These are phyloP conservation scores for Albula glossodonta DNA, from an alignment of 2,113 vertebrate species.

Conservation along the genomic window DNA sequence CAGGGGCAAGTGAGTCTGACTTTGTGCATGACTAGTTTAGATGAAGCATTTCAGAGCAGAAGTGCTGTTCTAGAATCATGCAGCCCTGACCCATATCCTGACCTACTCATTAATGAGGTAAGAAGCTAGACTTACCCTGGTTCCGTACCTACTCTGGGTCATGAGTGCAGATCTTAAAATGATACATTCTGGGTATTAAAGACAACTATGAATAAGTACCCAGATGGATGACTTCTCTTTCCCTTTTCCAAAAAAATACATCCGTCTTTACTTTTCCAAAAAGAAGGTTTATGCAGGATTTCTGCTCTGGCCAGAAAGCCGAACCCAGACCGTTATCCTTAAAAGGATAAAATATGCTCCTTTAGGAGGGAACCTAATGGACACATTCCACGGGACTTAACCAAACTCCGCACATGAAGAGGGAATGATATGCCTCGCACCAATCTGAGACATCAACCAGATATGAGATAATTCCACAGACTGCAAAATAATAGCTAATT, in stretches of 20 bases:
- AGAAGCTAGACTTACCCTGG: too few species aligned
- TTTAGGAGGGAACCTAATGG: slow-evolving; percentile 53
- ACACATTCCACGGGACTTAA: slow-evolving; percentile 59
- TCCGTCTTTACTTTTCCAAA: slow-evolving; percentile 19
- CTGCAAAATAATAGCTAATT: neutral
- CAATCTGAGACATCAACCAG: neutral
- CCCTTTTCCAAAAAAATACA: slow-evolving; percentile 24
- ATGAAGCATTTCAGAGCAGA: too few species aligned
- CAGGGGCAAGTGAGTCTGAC: slow-evolving; percentile 17
- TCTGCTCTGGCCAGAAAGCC: slow-evolving; percentile 41
- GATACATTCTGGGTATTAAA: too few species aligned
- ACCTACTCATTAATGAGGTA: too few species aligned
- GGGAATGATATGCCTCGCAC: neutral
- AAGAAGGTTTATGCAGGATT: slow-evolving; percentile 45
- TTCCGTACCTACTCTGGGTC: too few species aligned
- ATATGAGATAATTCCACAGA: neutral
- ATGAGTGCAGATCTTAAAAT: too few species aligned
- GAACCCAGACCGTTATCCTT: slow-evolving; percentile 68
- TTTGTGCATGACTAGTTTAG: slow-evolving; percentile 29
- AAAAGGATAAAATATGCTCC: slow-evolving; percentile 82
- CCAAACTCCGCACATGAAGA: slow-evolving; percentile 23
- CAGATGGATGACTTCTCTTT: neutral
- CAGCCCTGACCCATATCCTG: too few species aligned
- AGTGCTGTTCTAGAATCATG: too few species aligned
- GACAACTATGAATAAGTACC: too few species aligned